Conservation (phyloP, 2,797 vertebrate genomes). For the Channa striata region DNA sequence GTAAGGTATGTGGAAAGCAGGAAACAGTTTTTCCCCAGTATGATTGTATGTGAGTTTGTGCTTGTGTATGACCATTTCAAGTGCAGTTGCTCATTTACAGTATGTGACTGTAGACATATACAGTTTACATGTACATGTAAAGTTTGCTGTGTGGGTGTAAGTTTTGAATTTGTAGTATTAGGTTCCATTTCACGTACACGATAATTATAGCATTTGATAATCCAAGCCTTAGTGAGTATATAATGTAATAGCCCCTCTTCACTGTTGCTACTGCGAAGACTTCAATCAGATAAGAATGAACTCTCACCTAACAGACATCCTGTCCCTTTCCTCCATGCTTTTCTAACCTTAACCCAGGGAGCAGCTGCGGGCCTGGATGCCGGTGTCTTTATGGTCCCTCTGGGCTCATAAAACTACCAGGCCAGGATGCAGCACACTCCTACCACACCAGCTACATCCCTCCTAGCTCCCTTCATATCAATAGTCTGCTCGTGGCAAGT, state of each 20-base stretch:
- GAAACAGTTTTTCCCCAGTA: slow-evolving; percentile 58
- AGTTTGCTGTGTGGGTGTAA: neutral
- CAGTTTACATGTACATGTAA: too few species aligned
- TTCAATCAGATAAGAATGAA: slow-evolving; percentile 66
- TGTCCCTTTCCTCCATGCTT: slow-evolving; percentile 66
- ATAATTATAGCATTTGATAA: neutral
- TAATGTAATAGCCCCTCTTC: slow-evolving; percentile 8
- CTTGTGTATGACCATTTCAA: neutral
- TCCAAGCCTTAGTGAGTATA: neutral
- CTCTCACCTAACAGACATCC: slow-evolving; percentile 73
- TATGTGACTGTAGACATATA: neutral
- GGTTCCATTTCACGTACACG: neutral
- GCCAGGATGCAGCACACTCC: slow-evolving; percentile 64
- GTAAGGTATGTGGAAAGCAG: slow-evolving; percentile 69
- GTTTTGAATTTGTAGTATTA: neutral
- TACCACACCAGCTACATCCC: slow-evolving; percentile 60
- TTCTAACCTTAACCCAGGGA: slow-evolving; percentile 70
- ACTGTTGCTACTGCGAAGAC: slow-evolving; percentile 39
- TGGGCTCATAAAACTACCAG: slow-evolving; percentile 76
- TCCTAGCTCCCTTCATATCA: slow-evolving; percentile 61
- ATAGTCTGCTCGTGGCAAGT: slow-evolving; percentile 57
- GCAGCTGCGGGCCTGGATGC: slow-evolving; percentile 53
- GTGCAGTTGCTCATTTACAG: neutral
- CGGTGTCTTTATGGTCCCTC: slow-evolving; percentile 64
- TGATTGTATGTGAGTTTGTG: neutral